A percentile compares a stretch with the other conserved stretches of the same genome.
These are phyloP conservation scores for Catalaphyllia jardinei DNA, from an alignment of 64 coral and sea anemone genomes.

Conservation along the genomic window DNA sequence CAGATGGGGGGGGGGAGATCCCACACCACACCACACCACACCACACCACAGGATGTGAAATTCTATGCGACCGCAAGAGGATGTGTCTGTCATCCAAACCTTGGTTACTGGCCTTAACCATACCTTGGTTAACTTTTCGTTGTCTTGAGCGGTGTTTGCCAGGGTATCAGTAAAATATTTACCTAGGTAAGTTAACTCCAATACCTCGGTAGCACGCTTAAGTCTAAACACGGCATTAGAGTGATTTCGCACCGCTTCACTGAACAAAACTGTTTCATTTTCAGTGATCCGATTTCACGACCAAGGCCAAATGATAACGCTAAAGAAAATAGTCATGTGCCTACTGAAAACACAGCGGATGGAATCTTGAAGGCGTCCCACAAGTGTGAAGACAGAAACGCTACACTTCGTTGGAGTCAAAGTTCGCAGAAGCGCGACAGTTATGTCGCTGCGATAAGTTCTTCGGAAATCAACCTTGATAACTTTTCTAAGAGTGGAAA, in stretches of 20 bases:
- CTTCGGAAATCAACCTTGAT: constrained; percentile 1
- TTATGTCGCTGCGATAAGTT: constrained; percentile 33
- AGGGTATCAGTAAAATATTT: no score
- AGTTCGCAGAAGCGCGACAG: constrained; percentile 19
- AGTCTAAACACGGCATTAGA: no score
- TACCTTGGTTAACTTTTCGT: no score
- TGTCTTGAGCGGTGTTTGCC: no score
- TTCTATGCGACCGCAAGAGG: no score
- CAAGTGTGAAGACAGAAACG: not conserved
- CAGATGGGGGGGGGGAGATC: no score
- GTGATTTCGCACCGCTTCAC: not conserved
- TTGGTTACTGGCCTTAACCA: no score
- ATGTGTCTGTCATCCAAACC: no score
- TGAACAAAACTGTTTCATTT: not conserved
- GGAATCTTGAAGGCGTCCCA: not conserved
- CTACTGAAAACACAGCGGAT: not conserved
- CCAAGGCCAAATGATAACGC: not conserved
- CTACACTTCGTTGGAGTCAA: constrained; percentile 18
- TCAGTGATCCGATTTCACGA: constrained; percentile 9
- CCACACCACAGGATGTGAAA: no score
- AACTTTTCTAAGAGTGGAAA: not conserved
- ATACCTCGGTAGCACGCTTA: no score
- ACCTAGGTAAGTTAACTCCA: no score
- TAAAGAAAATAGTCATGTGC: not conserved
- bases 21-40: no score